Evolutionary conservation across 2,113 vertebrate species (phyloP), one percentile per base, ranked within the genome.

Genomic region (Orcinus orca): DNA sequence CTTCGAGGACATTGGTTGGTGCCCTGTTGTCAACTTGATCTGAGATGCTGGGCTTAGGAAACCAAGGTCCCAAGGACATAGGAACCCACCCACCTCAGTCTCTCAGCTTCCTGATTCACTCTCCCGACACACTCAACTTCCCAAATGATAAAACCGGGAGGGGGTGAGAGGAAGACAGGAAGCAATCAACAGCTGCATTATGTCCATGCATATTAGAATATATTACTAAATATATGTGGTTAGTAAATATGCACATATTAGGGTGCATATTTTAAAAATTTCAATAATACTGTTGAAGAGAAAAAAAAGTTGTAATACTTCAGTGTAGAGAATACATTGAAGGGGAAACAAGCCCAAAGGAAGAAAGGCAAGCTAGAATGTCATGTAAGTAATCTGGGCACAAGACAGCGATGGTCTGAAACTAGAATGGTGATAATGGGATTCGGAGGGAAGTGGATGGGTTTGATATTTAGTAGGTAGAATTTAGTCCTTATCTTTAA

Each of bases 191-290:
- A 76, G n/a, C 15, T 91, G 33, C 80, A 68, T 79, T 88, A 79
- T 41, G 31, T 86, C 36, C 53, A 38, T 62, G 8, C 60, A 70
- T 73, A 47, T 67, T 88, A 62, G 58, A 85, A 60, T n/a, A 14
- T 21, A 62, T 47, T 47, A 79, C 20, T 92, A 86, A 90, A 90
- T 67, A 85, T 38, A 76, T 23, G 55, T 33, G 10, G 6, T 23
- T 67, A 96, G 84, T 96, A 96, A 86, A 67, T 53, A 55, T 23
- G 21, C 14, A 83, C 10, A 95, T n/a, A n/a, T 76, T 26, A 44
- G 33, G 36, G 50, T n/a, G 4, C 7, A 53, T 36, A 36, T 25
- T 79, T 81, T n/a, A 4, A 63, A 86, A 63, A 29, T n/a, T 68
- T 74, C 36, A 77, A 70, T 60, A 88, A 79, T 71, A 50, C 17